phyloP scores from a whole-genome alignment of 2,888 invertebrate species.

The Villa cingulata region DNA sequence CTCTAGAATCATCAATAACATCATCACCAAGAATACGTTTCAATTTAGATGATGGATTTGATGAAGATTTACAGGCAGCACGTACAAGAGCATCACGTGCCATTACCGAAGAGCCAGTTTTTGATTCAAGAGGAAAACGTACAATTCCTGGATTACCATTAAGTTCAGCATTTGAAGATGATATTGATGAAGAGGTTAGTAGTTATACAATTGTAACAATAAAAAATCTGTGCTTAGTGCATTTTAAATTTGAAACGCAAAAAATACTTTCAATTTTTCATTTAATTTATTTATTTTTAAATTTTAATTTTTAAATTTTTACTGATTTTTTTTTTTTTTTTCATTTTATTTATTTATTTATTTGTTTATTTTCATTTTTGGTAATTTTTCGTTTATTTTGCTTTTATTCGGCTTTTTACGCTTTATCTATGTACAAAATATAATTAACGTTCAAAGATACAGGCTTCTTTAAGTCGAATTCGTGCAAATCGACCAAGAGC shows the following conservation, averaged over 20 bases:
- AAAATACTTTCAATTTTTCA: too few species aligned
- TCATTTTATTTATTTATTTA: too few species aligned
- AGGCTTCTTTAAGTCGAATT: constrained; percentile 45
- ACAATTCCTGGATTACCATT: constrained; percentile 37
- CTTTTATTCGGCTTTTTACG: too few species aligned
- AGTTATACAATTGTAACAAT: not conserved
- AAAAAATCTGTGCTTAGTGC: too few species aligned
- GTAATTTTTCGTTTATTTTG: too few species aligned
- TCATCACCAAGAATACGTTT: constrained; percentile 4
- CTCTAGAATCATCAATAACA: not conserved
- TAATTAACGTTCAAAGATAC: constrained; percentile 38
- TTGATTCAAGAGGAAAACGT: constrained; percentile 49
- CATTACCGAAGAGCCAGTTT: constrained; percentile 43
- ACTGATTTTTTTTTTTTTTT: too few species aligned
- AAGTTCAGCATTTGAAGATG: constrained; percentile 37
- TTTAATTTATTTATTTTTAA: too few species aligned
- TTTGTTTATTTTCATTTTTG: too few species aligned
- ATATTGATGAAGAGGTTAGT: constrained; percentile 40
- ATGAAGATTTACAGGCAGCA: constrained; percentile 39
- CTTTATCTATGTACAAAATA: not conserved
- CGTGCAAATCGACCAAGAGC: constrained; percentile 43
- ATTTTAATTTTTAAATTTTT: too few species aligned
- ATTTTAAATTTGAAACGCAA: too few species aligned
- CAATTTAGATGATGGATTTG: constrained; percentile 8
- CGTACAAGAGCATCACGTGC: constrained; percentile 39